Conservation (phyloP, 2,888 invertebrate genomes). For the Quadriops clusia region DNA sequence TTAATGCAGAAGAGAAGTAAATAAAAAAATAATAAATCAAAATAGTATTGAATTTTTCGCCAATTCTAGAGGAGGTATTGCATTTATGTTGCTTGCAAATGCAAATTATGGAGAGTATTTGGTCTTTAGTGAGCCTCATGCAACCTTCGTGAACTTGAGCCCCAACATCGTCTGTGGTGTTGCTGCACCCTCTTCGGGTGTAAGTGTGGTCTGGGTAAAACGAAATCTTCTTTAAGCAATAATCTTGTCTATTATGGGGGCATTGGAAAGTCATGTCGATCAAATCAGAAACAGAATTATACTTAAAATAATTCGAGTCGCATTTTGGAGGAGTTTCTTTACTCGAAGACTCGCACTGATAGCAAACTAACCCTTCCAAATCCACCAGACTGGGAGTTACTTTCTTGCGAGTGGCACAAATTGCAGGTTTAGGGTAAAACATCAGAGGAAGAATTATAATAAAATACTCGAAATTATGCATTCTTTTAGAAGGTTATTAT, state of each 20-base stretch:
- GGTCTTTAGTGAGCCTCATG: slow-evolving; percentile 10
- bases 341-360: slow-evolving; percentile 17
- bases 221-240: slow-evolving; percentile 17
- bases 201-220: slow-evolving; percentile 5
- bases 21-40: too few relatives aligned
- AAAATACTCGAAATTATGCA: too few relatives aligned
- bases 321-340: slow-evolving; percentile 15
- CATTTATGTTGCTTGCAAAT: slow-evolving; percentile 15
- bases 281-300: slow-evolving; percentile 14
- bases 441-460: too few relatives aligned
- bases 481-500: too few relatives aligned
- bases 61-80: too few relatives aligned
- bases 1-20: too few relatives aligned
- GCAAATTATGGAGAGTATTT: slow-evolving; percentile 13
- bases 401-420: too few relatives aligned
- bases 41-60: too few relatives aligned
- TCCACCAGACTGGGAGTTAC: too few relatives aligned
- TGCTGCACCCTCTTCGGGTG: slow-evolving; percentile 19
- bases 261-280: slow-evolving; percentile 18
- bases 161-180: slow-evolving; percentile 14
- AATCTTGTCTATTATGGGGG: slow-evolving; percentile 13
- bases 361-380: slow-evolving; percentile 14
- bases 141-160: slow-evolving; percentile 17
- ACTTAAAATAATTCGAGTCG: slow-evolving; percentile 16
- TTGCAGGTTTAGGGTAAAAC: too few relatives aligned